Evolutionary conservation across 2,888 invertebrate genomes (phyloP).

Genomic region (Brachynemurus nebulosus): DNA sequence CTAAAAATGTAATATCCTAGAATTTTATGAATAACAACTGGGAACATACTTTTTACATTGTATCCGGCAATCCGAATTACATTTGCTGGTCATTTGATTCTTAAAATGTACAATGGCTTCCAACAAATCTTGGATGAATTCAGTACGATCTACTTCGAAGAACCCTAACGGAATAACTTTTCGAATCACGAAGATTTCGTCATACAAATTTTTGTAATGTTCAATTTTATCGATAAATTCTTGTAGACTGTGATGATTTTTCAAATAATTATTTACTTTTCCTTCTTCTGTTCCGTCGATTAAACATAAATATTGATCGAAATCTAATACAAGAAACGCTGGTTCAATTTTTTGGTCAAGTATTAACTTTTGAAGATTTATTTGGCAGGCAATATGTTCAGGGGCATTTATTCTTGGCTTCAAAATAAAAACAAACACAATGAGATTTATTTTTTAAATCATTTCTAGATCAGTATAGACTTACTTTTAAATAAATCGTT

Average conservation of each 20-base stretch:
- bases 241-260: conserved; percentile 52
- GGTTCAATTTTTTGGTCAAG: conserved; percentile 61
- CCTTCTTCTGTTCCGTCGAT: conserved; percentile 57
- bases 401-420: too few relatives aligned
- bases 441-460: too few relatives aligned
- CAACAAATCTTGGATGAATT: conserved; percentile 58
- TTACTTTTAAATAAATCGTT: conserved; percentile 24
- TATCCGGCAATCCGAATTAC: conserved; percentile 68
- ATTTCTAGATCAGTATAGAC: too few relatives aligned
- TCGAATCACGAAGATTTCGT: conserved; percentile 44
- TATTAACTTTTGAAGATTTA: conserved; percentile 49
- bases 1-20: not conserved
- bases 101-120: conserved; percentile 52
- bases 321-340: conserved; percentile 57
- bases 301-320: conserved; percentile 64
- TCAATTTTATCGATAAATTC: conserved; percentile 45
- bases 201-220: conserved; percentile 46
- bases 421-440: too few relatives aligned
- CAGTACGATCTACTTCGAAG: conserved; percentile 71
- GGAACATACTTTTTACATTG: conserved; percentile 53
- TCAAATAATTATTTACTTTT: conserved; percentile 52
- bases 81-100: conserved; percentile 52
- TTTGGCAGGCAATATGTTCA: too few relatives aligned
- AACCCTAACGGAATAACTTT: conserved; percentile 64
- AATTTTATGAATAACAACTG: not conserved